These are phyloP conservation scores for Mugil cephalus DNA, from an alignment of 2,113 vertebrate species.

Conservation along the genomic window DNA sequence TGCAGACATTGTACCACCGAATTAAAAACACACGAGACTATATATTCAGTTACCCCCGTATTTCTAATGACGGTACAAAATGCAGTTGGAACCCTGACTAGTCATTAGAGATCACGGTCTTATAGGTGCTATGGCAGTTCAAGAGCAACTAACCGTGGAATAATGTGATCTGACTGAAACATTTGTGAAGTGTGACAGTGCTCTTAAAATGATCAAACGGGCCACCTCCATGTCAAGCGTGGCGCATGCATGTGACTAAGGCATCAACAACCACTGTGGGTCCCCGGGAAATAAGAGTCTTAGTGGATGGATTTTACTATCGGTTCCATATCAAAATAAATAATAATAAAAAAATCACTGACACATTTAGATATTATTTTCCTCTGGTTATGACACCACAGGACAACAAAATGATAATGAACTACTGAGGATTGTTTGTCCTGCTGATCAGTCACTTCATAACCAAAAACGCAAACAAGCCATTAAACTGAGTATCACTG, in stretches of 20 bases:
- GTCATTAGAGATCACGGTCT: slow-evolving; percentile 16
- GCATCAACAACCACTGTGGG: slow-evolving; percentile 38
- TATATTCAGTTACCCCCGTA: background rate
- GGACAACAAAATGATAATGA: background rate
- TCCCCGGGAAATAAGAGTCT: slow-evolving; percentile 37
- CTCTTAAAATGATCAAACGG: slow-evolving; percentile 44
- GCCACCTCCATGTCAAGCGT: slow-evolving; percentile 41
- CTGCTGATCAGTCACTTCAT: background rate
- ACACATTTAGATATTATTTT: too few species aligned
- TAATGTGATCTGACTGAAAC: background rate
- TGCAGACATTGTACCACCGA: background rate
- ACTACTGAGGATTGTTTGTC: background rate
- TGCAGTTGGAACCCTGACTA: slow-evolving; percentile 6
- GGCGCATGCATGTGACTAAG: slow-evolving; percentile 67
- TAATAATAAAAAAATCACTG: too few species aligned
- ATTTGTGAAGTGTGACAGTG: slow-evolving; percentile 13
- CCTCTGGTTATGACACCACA: background rate
- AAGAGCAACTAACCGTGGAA: slow-evolving; percentile 2
- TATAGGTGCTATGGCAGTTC: slow-evolving; percentile 18
- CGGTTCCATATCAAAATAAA: background rate
- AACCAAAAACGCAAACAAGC: slow-evolving; percentile 14
- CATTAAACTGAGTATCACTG: slow-evolving; percentile 4
- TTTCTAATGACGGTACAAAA: slow-evolving; percentile 7
- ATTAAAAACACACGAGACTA: background rate
- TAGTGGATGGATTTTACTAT: background rate